A percentile compares a stretch with the other conserved stretches of the same genome.
phyloP scores from a whole-genome alignment of 2,888 invertebrate genomes.

The Drosophila macrospina region DNA sequence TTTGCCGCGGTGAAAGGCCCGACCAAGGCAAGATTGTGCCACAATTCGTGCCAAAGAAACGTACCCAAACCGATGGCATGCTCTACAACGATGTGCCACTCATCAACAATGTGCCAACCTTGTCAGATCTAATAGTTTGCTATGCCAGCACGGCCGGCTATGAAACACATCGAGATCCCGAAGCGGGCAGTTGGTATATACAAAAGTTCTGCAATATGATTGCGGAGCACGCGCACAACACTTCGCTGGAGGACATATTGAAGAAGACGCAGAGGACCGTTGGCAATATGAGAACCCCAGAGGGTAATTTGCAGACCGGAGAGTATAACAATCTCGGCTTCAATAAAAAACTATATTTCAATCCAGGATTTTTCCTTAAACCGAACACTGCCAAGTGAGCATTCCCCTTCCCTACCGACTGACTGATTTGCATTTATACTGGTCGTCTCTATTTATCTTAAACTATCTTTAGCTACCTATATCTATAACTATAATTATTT shows the following conservation, averaged over 20 bases:
- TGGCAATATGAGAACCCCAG: constrained; percentile 81
- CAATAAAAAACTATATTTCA: constrained; percentile 88
- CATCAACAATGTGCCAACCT: constrained; percentile 73
- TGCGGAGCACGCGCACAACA: constrained; percentile 88
- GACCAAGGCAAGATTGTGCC: constrained; percentile 73
- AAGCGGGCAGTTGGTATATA: constrained; percentile 90
- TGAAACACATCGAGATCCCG: constrained; percentile 87
- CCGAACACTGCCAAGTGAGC: constrained; percentile 13
- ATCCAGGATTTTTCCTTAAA: constrained; percentile 87
- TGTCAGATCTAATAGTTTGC: constrained; percentile 88
- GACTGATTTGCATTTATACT: constrained; percentile 50
- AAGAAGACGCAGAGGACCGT: constrained; percentile 88
- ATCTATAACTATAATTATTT: too few species aligned
- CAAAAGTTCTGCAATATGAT: constrained; percentile 89
- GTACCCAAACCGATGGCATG: constrained; percentile 26
- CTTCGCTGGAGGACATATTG: constrained; percentile 88
- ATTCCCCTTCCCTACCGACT: constrained; percentile 17
- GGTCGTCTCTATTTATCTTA: constrained; percentile 9
- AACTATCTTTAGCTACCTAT: neutral
- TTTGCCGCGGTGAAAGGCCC: constrained; percentile 86
- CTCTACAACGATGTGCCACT: neutral
- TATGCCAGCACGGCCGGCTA: constrained; percentile 88
- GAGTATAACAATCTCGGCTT: constrained; percentile 89
- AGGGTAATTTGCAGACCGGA: constrained; percentile 87
- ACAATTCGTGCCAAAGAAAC: too few species aligned